A percentile compares a stretch with the other conserved stretches of the same genome.
Evolutionary conservation across 2,888 invertebrate species (phyloP).

Genomic region (Didymodactylos carnosus): DNA sequence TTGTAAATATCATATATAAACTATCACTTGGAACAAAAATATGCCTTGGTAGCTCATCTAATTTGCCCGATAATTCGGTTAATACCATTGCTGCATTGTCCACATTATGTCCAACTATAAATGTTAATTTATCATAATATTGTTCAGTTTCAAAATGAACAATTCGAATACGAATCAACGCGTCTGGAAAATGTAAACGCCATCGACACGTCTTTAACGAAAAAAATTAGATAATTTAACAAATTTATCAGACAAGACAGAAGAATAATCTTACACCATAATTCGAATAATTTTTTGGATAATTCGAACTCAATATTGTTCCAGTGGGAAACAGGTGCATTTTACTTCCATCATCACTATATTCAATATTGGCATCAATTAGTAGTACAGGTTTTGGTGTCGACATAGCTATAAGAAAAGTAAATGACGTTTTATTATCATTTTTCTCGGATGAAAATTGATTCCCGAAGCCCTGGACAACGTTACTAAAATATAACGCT

Average conservation of each 20-base stretch:
- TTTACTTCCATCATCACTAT: too few species aligned
- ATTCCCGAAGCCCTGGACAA: too few species aligned
- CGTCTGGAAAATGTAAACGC: background rate
- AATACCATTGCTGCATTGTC: background rate
- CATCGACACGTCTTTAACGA: background rate
- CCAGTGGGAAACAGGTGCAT: background rate
- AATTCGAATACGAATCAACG: background rate
- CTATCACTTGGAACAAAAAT: background rate
- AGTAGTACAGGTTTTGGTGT: background rate
- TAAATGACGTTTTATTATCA: too few species aligned
- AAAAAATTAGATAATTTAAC: background rate
- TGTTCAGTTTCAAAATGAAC: background rate
- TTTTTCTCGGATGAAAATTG: too few species aligned
- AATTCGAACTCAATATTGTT: background rate
- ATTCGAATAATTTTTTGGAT: background rate
- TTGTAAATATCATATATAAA: background rate
- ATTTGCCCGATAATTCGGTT: background rate
- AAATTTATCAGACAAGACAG: background rate
- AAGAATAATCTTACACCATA: background rate
- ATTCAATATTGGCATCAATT: background rate
- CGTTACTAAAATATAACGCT: too few species aligned
- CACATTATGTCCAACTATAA: background rate
- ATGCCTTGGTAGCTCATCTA: background rate
- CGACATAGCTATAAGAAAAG: background rate
- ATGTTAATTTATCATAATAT: background rate